phyloP scores from a whole-genome alignment of 2,113 vertebrate species.

The Pelecanus crispus region DNA sequence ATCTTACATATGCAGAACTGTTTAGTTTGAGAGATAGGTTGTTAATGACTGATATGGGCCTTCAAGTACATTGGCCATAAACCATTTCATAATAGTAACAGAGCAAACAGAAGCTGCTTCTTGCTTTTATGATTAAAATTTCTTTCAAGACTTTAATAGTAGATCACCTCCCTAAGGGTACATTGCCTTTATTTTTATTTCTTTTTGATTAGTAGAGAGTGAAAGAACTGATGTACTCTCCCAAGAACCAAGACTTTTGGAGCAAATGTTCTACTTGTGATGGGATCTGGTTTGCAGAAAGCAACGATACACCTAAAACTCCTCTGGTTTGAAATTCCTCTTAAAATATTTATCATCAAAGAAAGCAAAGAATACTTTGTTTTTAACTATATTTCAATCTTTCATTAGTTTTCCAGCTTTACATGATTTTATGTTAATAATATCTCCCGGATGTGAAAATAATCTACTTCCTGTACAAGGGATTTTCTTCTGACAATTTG shows the following conservation, averaged over 20 bases:
- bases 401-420: background rate
- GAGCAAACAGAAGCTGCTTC: background rate
- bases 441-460: background rate
- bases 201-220: background rate
- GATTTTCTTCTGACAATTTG: background rate
- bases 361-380: background rate
- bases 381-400: background rate
- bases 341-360: background rate
- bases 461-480: background rate
- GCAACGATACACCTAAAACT: background rate
- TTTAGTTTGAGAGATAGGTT: background rate
- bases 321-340: background rate
- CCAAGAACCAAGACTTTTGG: background rate
- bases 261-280: background rate
- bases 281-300: background rate
- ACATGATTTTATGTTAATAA: background rate
- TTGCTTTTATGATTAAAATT: background rate
- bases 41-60: background rate
- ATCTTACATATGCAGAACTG: background rate
- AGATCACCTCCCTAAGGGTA: background rate
- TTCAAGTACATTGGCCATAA: background rate
- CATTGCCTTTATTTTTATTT: background rate
- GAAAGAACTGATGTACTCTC: background rate
- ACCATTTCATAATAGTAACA: background rate
- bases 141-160: background rate